Evolutionary conservation across 2,113 vertebrate species (phyloP).

Genomic region (Chloropsis cyanopogon): DNA sequence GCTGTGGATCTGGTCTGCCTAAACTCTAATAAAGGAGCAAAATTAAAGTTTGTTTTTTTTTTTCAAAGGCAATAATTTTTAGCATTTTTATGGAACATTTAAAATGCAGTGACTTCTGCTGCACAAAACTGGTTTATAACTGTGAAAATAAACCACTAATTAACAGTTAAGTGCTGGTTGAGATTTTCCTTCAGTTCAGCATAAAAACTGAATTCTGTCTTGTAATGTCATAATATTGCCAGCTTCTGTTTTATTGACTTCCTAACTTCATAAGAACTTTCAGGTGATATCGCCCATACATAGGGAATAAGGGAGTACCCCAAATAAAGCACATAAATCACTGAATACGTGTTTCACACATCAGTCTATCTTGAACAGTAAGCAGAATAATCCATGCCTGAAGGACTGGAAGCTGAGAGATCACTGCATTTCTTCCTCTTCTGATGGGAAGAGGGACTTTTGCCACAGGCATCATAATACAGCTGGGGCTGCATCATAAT

Average conservation of each 20-base stretch:
- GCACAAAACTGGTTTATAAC: not conserved
- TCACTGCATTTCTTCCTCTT: not conserved
- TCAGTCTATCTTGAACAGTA: not conserved
- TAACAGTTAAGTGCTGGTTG: not conserved
- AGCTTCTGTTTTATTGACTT: not conserved
- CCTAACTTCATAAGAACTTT: not conserved
- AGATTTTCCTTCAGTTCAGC: not conserved
- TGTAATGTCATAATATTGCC: rapidly evolving
- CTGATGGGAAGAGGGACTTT: not conserved
- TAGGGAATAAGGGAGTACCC: not conserved
- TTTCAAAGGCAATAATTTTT: not conserved
- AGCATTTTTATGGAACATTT: not conserved
- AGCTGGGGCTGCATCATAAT: not conserved
- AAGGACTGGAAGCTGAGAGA: not conserved
- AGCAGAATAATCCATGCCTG: not conserved
- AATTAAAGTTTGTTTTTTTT: not conserved
- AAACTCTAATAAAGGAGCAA: not conserved
- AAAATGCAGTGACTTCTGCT: not conserved
- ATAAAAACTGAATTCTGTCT: not conserved
- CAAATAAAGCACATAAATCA: not conserved
- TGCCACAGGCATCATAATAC: not conserved
- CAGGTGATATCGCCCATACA: not conserved
- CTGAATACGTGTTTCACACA: not conserved
- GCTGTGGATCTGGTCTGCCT: not conserved
- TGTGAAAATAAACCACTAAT: not conserved